These are phyloP conservation scores for Anolis sagrei DNA, from an alignment of 2,113 vertebrate genomes.

Conservation along the genomic window DNA sequence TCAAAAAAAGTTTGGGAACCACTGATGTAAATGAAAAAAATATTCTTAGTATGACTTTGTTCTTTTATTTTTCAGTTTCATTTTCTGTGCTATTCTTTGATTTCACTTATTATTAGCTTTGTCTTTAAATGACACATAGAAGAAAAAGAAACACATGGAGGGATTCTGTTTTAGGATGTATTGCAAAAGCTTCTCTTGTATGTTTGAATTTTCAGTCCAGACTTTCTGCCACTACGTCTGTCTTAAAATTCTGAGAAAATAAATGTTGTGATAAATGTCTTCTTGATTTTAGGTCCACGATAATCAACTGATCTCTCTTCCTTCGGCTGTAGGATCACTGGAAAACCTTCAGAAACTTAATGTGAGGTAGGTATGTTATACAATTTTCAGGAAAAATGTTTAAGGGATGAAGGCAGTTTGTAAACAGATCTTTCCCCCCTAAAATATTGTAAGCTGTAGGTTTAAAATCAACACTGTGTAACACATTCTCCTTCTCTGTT, in stretches of 20 bases:
- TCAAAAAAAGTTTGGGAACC: too few relatives aligned
- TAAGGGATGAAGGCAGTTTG: background rate
- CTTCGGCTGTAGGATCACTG: slow-evolving; percentile 85
- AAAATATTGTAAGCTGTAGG: background rate
- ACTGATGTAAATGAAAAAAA: background rate
- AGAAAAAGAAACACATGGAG: background rate
- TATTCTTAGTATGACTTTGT: background rate
- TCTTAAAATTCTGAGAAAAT: background rate
- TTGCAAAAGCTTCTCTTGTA: background rate
- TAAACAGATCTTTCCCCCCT: background rate
- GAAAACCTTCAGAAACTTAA: slow-evolving; percentile 91
- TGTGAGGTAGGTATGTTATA: slow-evolving; percentile 72
- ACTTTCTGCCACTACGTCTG: background rate
- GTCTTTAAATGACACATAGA: background rate
- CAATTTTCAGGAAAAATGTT: background rate
- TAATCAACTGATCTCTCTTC: slow-evolving; percentile 88
- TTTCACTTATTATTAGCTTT: background rate
- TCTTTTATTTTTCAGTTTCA: background rate
- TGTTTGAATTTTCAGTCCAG: background rate
- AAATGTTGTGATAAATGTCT: slow-evolving; percentile 6
- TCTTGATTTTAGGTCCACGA: slow-evolving; percentile 87
- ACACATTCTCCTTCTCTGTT: too few relatives aligned
- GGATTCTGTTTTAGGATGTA: background rate
- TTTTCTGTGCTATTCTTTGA: background rate
- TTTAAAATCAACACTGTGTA: too few relatives aligned